Percentiles rank a stretch among this genome's conserved stretches.
Conservation (phyloP, 1,140 invertebrate species). For the Conopomorpha cramerella region DNA sequence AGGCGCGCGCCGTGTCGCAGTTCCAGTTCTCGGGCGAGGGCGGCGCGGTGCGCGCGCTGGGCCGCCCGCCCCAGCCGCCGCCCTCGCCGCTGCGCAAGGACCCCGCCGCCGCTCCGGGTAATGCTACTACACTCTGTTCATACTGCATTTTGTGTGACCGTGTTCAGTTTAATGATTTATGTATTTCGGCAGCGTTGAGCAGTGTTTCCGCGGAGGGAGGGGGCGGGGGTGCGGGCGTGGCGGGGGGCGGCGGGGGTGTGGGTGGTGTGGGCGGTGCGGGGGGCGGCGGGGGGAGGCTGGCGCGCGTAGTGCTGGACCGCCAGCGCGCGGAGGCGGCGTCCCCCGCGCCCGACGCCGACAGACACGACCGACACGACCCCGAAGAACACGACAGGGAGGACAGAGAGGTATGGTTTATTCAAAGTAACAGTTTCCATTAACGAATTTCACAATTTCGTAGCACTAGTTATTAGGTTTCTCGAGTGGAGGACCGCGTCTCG, state of each 20-base stretch:
- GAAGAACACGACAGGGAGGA: conserved; percentile 21
- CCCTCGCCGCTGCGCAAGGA: conserved; percentile 72
- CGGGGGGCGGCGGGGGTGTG: conserved; percentile 46
- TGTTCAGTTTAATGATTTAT: too few species aligned
- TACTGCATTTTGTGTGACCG: too few species aligned
- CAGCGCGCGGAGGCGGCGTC: conserved; percentile 11
- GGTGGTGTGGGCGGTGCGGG: conserved; percentile 23
- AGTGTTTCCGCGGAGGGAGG: too few species aligned
- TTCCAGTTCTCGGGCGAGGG: conserved; percentile 60
- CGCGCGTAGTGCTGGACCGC: conserved; percentile 42
- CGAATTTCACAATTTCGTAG: too few species aligned
- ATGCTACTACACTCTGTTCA: too few species aligned
- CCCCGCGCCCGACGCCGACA: conserved; percentile 14
- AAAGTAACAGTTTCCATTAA: too few species aligned
- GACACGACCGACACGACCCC: conserved; percentile 25
- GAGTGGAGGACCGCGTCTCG: too few species aligned
- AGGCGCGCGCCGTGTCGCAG: conserved; percentile 37
- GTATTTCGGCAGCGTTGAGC: too few species aligned
- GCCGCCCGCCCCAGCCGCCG: conserved; percentile 62
- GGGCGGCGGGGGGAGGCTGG: too few species aligned
- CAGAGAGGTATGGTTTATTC: too few species aligned
- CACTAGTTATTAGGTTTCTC: too few species aligned
- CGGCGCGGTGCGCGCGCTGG: conserved; percentile 67
- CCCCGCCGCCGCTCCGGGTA: conserved; percentile 58
- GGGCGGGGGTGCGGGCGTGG: too few species aligned